Evolutionary conservation across 2,888 invertebrate genomes (phyloP).

Genomic region (Hypomecis atomaria): DNA sequence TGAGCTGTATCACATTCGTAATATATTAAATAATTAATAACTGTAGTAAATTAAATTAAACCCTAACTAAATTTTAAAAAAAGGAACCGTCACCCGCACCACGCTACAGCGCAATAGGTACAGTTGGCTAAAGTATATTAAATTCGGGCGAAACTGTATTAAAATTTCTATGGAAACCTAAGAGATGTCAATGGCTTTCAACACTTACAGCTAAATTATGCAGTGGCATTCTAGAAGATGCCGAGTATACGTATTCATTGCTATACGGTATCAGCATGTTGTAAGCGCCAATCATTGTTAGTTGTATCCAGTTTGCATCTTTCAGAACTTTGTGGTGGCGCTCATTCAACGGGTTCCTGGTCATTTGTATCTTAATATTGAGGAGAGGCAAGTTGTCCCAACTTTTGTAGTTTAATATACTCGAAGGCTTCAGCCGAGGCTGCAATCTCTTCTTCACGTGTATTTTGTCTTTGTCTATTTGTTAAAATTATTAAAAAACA

Average conservation of each 20-base stretch:
- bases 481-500: neutral
- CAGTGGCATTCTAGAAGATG: constrained; percentile 62
- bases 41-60: too few species aligned
- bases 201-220: constrained; percentile 56
- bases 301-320: constrained; percentile 63
- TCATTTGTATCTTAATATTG: constrained; percentile 56
- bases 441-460: constrained; percentile 66
- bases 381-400: constrained; percentile 74
- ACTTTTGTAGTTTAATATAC: constrained; percentile 57
- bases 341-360: constrained; percentile 53
- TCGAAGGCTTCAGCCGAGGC: constrained; percentile 54
- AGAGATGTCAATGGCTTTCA: neutral
- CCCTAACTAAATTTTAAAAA: too few species aligned
- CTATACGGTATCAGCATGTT: constrained; percentile 63
- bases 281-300: constrained; percentile 68
- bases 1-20: too few species aligned
- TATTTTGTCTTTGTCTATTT: constrained; percentile 58
- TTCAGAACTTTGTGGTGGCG: constrained; percentile 60
- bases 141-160: too few species aligned
- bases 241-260: constrained; percentile 55
- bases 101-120: too few species aligned
- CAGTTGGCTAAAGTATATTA: too few species aligned
- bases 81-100: too few species aligned
- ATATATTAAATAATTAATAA: too few species aligned
- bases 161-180: too few species aligned